Evolutionary conservation across 2,113 vertebrate genomes (phyloP).

Genomic region (Sigmodon hispidus): DNA sequence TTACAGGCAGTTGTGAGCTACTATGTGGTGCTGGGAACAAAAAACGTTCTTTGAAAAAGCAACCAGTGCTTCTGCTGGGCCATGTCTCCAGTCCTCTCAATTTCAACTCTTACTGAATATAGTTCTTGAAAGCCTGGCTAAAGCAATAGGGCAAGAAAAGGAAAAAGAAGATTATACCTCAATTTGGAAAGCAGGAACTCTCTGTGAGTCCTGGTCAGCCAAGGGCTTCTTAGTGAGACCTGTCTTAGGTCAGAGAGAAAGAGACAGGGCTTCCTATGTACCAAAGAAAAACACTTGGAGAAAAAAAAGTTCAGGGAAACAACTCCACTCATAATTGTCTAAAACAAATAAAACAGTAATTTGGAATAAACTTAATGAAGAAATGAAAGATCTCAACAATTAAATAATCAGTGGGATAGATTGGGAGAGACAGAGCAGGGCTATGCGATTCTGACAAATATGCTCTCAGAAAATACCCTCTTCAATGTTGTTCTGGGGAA

Average conservation of each 20-base stretch:
- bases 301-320: background rate
- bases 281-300: background rate
- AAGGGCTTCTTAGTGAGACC: background rate
- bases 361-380: background rate
- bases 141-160: background rate
- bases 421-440: background rate
- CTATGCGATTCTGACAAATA: background rate
- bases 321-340: background rate
- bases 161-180: background rate
- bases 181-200: background rate
- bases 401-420: background rate
- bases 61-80: background rate
- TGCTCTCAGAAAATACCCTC: background rate
- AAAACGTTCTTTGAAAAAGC: background rate
- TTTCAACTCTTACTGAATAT: background rate
- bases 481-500: background rate
- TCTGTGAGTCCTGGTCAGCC: background rate
- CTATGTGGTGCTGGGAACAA: background rate
- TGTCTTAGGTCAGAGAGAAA: background rate
- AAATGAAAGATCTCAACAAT: background rate
- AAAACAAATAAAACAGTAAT: background rate
- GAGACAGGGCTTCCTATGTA: background rate
- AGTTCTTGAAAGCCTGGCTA: background rate
- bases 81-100: background rate
- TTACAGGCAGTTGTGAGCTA: background rate